Evolutionary conservation across 2,113 vertebrate genomes (phyloP).

Genomic region (Psittacara wagleri): DNA sequence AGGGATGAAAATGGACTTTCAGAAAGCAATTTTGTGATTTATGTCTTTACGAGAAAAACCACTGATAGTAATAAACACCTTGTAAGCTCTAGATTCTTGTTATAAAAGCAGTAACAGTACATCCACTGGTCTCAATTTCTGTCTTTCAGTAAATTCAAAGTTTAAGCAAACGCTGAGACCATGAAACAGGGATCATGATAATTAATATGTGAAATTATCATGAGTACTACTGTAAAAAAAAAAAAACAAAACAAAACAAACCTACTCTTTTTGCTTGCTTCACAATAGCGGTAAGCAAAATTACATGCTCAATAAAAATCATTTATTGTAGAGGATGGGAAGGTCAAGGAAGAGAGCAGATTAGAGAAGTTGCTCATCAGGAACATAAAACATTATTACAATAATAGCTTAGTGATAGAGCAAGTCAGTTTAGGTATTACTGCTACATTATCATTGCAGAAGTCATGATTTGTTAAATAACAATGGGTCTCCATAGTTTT

Average conservation of each 20-base stretch:
- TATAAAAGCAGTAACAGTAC: not conserved
- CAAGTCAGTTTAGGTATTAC: not conserved
- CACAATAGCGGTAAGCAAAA: not conserved
- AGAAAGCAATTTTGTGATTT: not conserved
- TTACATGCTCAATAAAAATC: not conserved
- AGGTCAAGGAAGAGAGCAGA: not conserved
- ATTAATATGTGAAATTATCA: not conserved
- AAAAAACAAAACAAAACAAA: not conserved
- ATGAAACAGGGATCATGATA: fast-evolving
- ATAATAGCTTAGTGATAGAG: not conserved
- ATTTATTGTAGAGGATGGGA: not conserved
- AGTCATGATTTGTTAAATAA: not conserved
- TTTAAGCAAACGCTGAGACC: not conserved
- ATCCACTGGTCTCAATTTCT: not conserved
- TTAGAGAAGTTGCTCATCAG: not conserved
- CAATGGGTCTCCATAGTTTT: not conserved
- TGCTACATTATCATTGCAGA: not conserved
- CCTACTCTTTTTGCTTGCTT: not conserved
- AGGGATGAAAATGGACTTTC: not conserved
- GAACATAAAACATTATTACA: not conserved
- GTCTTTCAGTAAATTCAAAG: not conserved
- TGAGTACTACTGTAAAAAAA: not conserved
- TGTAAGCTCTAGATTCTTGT: not conserved
- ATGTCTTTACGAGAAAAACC: not conserved
- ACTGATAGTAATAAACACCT: not conserved